Evolutionary conservation across 30 jellyfish, hydroid and myxozoan genomes (phyloP).

Genomic region (Aurelia coerulea): DNA sequence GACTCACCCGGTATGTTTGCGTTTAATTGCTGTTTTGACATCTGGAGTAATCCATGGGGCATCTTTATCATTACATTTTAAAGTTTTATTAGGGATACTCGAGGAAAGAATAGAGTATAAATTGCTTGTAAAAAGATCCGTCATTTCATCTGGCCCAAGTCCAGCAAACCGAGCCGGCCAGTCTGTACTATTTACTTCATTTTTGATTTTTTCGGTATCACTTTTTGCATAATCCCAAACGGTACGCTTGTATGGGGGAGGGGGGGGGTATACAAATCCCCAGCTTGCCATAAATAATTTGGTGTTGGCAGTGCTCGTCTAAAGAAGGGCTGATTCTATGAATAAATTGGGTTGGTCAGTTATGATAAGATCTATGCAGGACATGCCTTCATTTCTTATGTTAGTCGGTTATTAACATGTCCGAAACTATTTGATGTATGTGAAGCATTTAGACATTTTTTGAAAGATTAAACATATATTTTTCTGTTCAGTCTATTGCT

Average conservation of each 20-base stretch:
- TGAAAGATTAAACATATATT: too few species aligned
- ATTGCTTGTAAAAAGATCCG: conserved; percentile 8
- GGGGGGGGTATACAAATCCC: conserved; percentile 15
- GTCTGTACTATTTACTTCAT: neutral
- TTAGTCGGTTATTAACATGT: too few species aligned
- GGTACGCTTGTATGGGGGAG: too few species aligned
- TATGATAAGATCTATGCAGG: too few species aligned
- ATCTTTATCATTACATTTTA: conserved; percentile 25
- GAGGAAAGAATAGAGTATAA: neutral
- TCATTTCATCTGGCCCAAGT: conserved; percentile 17
- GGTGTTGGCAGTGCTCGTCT: conserved; percentile 15
- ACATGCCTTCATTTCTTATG: too few species aligned
- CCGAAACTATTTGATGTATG: too few species aligned
- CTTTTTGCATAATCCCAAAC: too few species aligned
- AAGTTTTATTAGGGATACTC: conserved; percentile 14
- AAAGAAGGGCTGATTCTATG: too few species aligned
- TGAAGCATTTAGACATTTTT: too few species aligned
- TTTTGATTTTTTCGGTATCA: neutral
- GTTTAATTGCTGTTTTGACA: conserved; percentile 35
- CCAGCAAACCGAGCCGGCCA: conserved; percentile 14
- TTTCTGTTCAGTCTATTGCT: too few species aligned
- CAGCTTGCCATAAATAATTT: conserved; percentile 16
- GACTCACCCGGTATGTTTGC: conserved; percentile 7
- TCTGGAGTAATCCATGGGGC: conserved; percentile 32
- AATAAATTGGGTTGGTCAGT: conserved; percentile 41